A percentile compares a stretch with the other conserved stretches of the same genome.
Evolutionary conservation across 2,113 vertebrate genomes (phyloP).

Genomic region (Pluvialis apricaria): DNA sequence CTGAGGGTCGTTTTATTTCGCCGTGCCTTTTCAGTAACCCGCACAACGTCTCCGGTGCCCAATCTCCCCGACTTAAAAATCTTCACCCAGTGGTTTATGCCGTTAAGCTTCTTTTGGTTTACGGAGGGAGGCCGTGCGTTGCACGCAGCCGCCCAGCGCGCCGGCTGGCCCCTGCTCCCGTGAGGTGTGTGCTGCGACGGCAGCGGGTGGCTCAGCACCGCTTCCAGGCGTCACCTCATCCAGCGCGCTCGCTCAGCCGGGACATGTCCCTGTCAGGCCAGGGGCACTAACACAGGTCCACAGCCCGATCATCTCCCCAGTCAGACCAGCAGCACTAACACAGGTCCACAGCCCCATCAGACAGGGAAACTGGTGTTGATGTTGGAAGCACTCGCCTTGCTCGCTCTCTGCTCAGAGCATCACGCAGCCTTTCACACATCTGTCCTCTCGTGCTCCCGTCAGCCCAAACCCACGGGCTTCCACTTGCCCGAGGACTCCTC

Average conservation of each 20-base stretch:
- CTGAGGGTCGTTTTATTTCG: neutral
- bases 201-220: neutral
- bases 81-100: neutral
- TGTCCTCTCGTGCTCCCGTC: neutral
- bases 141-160: rapidly evolving
- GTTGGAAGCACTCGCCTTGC: rapidly evolving
- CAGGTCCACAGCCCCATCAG: neutral
- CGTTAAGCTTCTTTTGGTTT: neutral
- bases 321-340: neutral
- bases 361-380: neutral
- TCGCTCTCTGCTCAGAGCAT: neutral
- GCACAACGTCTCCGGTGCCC: neutral
- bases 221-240: neutral
- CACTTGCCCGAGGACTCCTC: neutral
- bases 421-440: rapidly evolving
- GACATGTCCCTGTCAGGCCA: neutral
- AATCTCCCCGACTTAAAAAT: neutral
- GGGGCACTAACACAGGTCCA: neutral
- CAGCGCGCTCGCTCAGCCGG: too few species aligned
- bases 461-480: neutral
- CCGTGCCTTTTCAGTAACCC: neutral
- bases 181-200: rapidly evolving
- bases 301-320: too few species aligned
- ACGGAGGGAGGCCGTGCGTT: neutral
- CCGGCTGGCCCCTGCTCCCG: neutral